A percentile compares a stretch with the other conserved stretches of the same genome.
These are phyloP conservation scores for Brassicogethes aeneus DNA, from an alignment of 2,888 invertebrate species.

Conservation along the genomic window DNA sequence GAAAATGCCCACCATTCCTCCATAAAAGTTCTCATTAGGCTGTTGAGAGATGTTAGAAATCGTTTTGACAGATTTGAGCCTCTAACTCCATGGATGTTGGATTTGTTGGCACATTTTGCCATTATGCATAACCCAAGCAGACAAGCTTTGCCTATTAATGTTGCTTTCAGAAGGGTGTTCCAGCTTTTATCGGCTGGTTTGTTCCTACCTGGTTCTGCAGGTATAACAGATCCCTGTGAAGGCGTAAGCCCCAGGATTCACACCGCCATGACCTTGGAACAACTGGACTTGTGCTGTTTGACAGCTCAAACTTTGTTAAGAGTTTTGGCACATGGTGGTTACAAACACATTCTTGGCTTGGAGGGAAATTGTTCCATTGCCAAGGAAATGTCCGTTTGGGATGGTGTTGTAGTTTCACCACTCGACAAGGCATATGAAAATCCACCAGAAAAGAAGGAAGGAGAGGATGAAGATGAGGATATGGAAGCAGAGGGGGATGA, in stretches of 20 bases:
- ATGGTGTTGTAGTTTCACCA: slow-evolving; percentile 92
- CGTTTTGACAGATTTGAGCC: slow-evolving; percentile 87
- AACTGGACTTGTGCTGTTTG: slow-evolving; percentile 87
- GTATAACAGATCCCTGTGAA: slow-evolving; percentile 92
- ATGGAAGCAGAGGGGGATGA: slow-evolving; percentile 54
- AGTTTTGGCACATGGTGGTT: slow-evolving; percentile 88
- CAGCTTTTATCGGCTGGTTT: slow-evolving; percentile 89
- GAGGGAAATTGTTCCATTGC: slow-evolving; percentile 48
- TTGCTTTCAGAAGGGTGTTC: slow-evolving; percentile 84
- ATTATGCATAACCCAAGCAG: slow-evolving; percentile 93
- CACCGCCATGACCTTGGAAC: slow-evolving; percentile 81
- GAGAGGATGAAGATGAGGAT: slow-evolving; percentile 58
- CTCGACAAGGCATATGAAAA: slow-evolving; percentile 89
- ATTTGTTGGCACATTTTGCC: slow-evolving; percentile 89
- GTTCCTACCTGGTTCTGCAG: slow-evolving; percentile 89
- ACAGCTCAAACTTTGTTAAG: slow-evolving; percentile 90
- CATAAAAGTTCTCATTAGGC: slow-evolving; percentile 83
- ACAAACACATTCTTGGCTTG: slow-evolving; percentile 77
- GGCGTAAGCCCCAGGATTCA: slow-evolving; percentile 82
- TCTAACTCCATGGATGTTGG: slow-evolving; percentile 93
- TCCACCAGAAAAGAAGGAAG: slow-evolving; percentile 66
- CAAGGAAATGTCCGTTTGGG: slow-evolving; percentile 92
- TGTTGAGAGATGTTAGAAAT: slow-evolving; percentile 84
- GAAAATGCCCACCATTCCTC: slow-evolving; percentile 96
- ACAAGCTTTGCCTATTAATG: slow-evolving; percentile 85